phyloP scores from a whole-genome alignment of 2,113 vertebrate species.

The Neomonachus schauinslandi region DNA sequence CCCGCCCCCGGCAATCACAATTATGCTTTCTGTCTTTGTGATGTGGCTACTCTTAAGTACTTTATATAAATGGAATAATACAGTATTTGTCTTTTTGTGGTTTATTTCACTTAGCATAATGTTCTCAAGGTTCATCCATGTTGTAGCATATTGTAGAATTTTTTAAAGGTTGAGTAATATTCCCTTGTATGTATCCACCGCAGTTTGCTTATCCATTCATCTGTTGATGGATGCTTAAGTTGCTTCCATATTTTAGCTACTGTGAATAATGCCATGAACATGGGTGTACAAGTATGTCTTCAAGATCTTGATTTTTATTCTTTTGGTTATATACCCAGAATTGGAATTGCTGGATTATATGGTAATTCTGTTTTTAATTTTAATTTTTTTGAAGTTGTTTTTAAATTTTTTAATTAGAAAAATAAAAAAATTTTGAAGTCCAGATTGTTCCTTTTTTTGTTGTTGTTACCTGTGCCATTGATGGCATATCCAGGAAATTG shows the following conservation, averaged over 20 bases:
- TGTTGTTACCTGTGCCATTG: neutral
- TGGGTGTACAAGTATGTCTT: neutral
- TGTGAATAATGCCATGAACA: neutral
- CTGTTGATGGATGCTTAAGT: neutral
- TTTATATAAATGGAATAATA: neutral
- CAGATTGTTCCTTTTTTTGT: neutral
- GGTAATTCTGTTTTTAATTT: neutral
- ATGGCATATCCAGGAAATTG: neutral
- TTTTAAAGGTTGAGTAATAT: neutral
- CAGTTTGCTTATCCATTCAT: neutral
- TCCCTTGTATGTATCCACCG: neutral
- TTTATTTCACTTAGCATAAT: neutral
- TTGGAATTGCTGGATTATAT: neutral
- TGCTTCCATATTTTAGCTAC: neutral
- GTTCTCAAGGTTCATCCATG: neutral
- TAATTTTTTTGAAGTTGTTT: neutral
- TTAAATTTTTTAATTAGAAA: neutral
- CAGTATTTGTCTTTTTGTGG: neutral
- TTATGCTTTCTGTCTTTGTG: neutral
- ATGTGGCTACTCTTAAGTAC: neutral
- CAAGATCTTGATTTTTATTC: neutral
- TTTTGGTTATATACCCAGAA: neutral
- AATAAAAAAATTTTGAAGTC: neutral
- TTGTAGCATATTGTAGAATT: neutral
- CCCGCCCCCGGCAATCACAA: neutral